Conservation (phyloP, 2,888 invertebrate species). For the Cosmopolites sordidus region DNA sequence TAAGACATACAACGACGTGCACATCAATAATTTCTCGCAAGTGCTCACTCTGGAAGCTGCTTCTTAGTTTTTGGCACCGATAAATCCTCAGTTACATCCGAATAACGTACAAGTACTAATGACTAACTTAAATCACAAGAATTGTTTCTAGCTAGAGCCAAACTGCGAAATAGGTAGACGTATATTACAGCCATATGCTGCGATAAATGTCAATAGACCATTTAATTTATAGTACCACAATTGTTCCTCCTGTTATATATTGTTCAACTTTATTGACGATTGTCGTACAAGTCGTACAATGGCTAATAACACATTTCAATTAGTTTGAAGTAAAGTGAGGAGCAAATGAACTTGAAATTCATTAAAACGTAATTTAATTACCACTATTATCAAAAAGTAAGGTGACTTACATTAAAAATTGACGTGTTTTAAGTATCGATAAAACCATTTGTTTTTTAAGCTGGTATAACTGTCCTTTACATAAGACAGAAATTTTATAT, state of each 20-base stretch:
- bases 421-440: too few relatives aligned
- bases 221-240: constrained; percentile 7
- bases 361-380: too few relatives aligned
- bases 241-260: constrained; percentile 11
- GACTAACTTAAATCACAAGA: constrained; percentile 13
- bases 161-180: constrained; percentile 8
- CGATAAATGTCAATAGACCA: constrained; percentile 11
- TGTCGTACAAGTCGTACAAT: neutral
- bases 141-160: constrained; percentile 8
- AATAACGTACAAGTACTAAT: constrained; percentile 13
- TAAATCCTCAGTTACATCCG: constrained; percentile 10
- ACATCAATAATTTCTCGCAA: constrained; percentile 3
- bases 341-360: too few relatives aligned
- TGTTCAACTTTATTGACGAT: constrained; percentile 4
- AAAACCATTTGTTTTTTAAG: too few relatives aligned
- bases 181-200: constrained; percentile 9
- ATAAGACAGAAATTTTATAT: too few relatives aligned
- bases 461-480: too few relatives aligned
- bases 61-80: constrained; percentile 2
- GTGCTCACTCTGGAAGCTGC: neutral
- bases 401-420: too few relatives aligned
- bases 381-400: too few relatives aligned
- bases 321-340: too few relatives aligned
- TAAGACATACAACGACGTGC: neutral
- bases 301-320: neutral